phyloP scores from a whole-genome alignment of 2,113 vertebrate genomes.

The Gorsachius goisagi region DNA sequence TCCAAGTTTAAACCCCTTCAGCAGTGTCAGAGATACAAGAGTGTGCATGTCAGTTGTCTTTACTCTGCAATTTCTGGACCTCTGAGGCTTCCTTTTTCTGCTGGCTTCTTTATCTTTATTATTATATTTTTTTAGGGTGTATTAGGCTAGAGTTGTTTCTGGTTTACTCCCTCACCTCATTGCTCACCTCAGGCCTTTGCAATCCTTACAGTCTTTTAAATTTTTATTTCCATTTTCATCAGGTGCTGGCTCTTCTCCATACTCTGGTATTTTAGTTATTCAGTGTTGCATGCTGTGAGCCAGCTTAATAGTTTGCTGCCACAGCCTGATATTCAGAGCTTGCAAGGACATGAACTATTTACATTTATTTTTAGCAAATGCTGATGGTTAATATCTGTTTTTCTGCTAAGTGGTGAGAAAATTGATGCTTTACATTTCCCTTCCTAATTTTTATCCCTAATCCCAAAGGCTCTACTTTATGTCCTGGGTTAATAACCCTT shows the following conservation, averaged over 20 bases:
- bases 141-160: background rate
- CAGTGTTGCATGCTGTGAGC: background rate
- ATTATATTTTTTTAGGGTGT: background rate
- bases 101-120: background rate
- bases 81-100: background rate
- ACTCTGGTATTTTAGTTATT: background rate
- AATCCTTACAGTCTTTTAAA: background rate
- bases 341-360: background rate
- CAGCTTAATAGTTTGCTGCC: background rate
- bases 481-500: background rate
- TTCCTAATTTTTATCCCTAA: background rate
- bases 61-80: background rate
- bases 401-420: background rate
- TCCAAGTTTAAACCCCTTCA: background rate
- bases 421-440: background rate
- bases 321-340: background rate
- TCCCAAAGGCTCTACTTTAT: background rate
- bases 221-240: background rate
- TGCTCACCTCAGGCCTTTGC: background rate
- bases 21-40: rapidly evolving
- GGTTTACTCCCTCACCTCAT: background rate
- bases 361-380: background rate
- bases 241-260: background rate
- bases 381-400: background rate
- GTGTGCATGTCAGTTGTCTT: background rate